Percentiles rank a stretch among this genome's conserved stretches.
Conservation (phyloP, 2,888 invertebrate genomes). For the Eupithecia subfuscata region DNA sequence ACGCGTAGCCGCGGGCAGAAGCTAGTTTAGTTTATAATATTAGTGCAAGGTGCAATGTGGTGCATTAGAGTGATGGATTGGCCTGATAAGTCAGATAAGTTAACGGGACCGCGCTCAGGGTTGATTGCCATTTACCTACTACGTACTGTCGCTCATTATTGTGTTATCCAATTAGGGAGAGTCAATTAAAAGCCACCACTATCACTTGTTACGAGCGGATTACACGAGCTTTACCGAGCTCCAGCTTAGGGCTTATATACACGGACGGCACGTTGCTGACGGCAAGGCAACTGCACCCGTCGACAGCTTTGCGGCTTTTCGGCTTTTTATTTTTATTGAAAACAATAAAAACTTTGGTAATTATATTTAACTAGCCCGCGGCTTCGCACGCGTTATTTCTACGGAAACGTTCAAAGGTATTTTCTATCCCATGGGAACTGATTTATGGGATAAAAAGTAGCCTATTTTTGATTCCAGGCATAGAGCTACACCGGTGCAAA, state of each 20-base stretch:
- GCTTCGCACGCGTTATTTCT: too few relatives aligned
- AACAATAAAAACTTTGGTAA: background rate
- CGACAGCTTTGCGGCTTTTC: background rate
- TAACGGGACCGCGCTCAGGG: background rate
- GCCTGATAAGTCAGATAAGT: background rate
- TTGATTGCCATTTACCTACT: background rate
- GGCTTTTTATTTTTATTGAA: background rate
- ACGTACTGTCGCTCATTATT: background rate
- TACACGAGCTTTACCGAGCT: background rate
- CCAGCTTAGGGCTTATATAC: background rate
- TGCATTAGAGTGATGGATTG: background rate
- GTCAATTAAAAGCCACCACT: constrained; percentile 5
- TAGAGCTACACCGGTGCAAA: too few relatives aligned
- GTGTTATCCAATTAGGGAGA: constrained; percentile 14
- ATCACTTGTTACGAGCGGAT: constrained; percentile 11
- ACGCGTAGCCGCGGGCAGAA: too few relatives aligned
- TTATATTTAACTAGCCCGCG: background rate
- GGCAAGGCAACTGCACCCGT: too few relatives aligned
- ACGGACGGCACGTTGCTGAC: too few relatives aligned
- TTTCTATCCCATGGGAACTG: too few relatives aligned
- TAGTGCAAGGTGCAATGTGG: too few relatives aligned
- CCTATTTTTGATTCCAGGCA: too few relatives aligned
- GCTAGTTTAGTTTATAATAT: too few relatives aligned
- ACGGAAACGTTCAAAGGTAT: too few relatives aligned
- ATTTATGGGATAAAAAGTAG: too few relatives aligned